Percentiles rank a stretch among this genome's conserved stretches.
Evolutionary conservation across 2,888 invertebrate genomes (phyloP).

Genomic region (Trachelus troglodyta): DNA sequence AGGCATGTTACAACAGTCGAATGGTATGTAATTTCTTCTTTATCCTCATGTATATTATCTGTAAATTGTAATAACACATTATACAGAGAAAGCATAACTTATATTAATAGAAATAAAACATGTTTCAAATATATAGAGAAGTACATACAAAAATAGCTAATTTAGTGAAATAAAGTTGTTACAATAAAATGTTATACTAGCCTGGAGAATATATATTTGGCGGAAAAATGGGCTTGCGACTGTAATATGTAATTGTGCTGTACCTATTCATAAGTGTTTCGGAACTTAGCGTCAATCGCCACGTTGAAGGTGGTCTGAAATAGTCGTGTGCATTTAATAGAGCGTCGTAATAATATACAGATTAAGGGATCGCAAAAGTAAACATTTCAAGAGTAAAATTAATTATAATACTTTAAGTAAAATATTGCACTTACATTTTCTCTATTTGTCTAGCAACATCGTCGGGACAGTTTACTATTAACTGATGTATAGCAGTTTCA

Average conservation of each 20-base stretch:
- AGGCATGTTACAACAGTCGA: background rate
- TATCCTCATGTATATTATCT: background rate
- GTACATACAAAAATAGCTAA: background rate
- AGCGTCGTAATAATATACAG: background rate
- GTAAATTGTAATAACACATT: background rate
- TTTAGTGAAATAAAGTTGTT: background rate
- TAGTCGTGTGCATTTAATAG: background rate
- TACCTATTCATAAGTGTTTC: conserved; percentile 28
- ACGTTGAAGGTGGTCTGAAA: conserved; percentile 30
- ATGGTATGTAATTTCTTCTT: background rate
- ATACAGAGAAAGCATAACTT: background rate
- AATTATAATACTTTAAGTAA: conserved; percentile 9
- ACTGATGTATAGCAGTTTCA: conserved; percentile 20
- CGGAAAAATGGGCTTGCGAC: conserved; percentile 21
- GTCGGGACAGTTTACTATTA: conserved; percentile 35
- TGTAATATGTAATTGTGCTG: conserved; percentile 41
- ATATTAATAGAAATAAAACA: background rate
- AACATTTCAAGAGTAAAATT: background rate
- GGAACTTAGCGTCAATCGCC: conserved; percentile 42
- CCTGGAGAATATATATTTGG: background rate
- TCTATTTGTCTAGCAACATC: conserved; percentile 33
- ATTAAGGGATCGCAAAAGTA: background rate
- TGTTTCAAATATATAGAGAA: background rate
- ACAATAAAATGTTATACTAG: background rate
- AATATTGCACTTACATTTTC: conserved; percentile 36